Conservation (phyloP, 2,888 invertebrate genomes). For the Acanthosoma haemorrhoidale region DNA sequence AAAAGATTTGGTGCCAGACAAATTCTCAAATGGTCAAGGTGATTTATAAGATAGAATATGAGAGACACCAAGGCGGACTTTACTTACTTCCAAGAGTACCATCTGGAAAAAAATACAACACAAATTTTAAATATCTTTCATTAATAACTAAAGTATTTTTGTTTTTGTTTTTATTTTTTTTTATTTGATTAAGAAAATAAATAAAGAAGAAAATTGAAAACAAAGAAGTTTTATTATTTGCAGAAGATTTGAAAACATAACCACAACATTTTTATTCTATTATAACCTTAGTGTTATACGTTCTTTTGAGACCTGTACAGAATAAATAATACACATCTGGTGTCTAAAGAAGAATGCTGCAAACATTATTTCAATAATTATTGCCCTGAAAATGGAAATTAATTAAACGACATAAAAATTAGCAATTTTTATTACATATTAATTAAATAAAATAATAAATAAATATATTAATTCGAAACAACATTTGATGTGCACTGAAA, state of each 20-base stretch:
- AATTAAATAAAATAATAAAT: too few species aligned
- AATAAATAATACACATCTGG: neutral
- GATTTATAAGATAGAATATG: conserved; percentile 31
- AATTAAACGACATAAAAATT: too few species aligned
- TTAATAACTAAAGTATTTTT: conserved; percentile 1
- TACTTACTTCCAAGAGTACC: conserved; percentile 41
- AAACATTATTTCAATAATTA: too few species aligned
- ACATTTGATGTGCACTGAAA: too few species aligned
- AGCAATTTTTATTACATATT: too few species aligned
- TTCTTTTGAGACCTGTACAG: conserved; percentile 13
- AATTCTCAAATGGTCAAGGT: conserved; percentile 28
- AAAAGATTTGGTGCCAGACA: conserved; percentile 30
- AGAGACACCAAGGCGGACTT: conserved; percentile 33
- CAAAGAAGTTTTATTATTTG: neutral
- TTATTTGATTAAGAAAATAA: too few species aligned
- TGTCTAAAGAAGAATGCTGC: neutral
- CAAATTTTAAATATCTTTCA: conserved; percentile 18
- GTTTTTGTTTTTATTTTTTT: conserved; percentile 3
- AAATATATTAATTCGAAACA: too few species aligned
- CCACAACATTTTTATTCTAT: neutral
- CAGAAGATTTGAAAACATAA: too few species aligned
- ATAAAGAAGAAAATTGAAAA: neutral
- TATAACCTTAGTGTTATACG: conserved; percentile 29
- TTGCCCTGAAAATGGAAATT: too few species aligned
- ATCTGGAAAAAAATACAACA: conserved; percentile 40